Conservation (phyloP, 2,113 vertebrate species). For the Cyanoramphus novaezelandiae region DNA sequence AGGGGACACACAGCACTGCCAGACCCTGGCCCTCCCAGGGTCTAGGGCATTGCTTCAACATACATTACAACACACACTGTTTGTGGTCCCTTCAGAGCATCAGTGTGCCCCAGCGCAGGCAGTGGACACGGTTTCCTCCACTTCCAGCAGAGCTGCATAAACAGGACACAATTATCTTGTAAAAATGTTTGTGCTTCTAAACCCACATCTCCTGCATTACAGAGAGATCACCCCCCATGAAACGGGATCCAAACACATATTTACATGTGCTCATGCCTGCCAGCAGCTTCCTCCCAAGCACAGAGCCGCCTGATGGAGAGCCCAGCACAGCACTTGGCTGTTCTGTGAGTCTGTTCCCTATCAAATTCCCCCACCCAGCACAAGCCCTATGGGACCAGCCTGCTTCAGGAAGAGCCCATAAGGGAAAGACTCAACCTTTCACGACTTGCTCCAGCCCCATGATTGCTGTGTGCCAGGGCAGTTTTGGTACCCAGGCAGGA, state of each 20-base stretch:
- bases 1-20: neutral
- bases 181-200: neutral
- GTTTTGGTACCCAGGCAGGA: neutral
- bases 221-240: neutral
- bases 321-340: neutral
- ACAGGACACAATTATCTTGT: neutral
- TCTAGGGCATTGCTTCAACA: neutral
- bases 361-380: neutral
- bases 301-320: rapidly evolving
- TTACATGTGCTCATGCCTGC: neutral
- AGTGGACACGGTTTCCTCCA: neutral
- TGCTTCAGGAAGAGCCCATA: neutral
- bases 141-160: neutral
- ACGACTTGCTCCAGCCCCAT: rapidly evolving
- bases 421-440: neutral
- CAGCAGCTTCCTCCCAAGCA: neutral
- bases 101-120: neutral
- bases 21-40: too few species aligned
- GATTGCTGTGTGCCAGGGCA: rapidly evolving
- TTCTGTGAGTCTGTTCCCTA: neutral
- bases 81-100: neutral
- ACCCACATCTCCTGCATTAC: neutral
- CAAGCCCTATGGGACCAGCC: rapidly evolving
- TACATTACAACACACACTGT: too few species aligned
- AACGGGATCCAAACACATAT: neutral